These are phyloP conservation scores for Heteropelma amictum DNA, from an alignment of 2,888 invertebrate species.

Conservation along the genomic window DNA sequence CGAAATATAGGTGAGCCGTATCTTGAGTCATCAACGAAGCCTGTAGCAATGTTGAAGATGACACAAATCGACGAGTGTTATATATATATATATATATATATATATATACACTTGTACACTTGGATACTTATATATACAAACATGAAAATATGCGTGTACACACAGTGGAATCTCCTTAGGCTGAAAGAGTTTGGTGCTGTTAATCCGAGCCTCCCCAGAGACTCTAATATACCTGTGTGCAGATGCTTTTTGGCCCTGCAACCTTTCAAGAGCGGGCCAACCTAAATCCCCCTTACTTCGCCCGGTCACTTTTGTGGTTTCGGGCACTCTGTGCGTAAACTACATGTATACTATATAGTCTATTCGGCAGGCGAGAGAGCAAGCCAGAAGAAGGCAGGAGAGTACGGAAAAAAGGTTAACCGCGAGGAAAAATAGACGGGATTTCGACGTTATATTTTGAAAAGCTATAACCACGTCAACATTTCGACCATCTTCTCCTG, in stretches of 20 bases:
- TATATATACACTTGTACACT: neutral
- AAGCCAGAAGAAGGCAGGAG: constrained; percentile 11
- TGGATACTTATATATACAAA: neutral
- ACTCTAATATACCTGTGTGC: constrained; percentile 37
- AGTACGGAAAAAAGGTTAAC: constrained; percentile 2
- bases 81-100: neutral
- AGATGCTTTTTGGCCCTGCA: constrained; percentile 21
- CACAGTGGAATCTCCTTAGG: neutral
- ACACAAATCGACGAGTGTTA: neutral
- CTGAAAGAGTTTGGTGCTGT: constrained; percentile 1
- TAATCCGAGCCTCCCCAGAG: constrained; percentile 27
- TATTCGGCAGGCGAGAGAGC: too few relatives aligned
- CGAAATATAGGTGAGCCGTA: constrained; percentile 34
- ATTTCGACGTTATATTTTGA: neutral
- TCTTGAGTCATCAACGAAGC: constrained; percentile 9
- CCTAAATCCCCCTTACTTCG: constrained; percentile 40
- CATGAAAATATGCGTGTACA: neutral
- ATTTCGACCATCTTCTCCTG: neutral
- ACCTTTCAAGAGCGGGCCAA: constrained; percentile 43
- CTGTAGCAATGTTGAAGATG: neutral
- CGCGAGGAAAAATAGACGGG: constrained; percentile 11
- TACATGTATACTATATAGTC: neutral
- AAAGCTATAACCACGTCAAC: constrained; percentile 9
- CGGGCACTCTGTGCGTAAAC: constrained; percentile 1
- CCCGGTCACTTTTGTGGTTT: constrained; percentile 54